A percentile compares a stretch with the other conserved stretches of the same genome.
Conservation (phyloP, 2,888 invertebrate species). For the Ectemnius cavifrons region DNA sequence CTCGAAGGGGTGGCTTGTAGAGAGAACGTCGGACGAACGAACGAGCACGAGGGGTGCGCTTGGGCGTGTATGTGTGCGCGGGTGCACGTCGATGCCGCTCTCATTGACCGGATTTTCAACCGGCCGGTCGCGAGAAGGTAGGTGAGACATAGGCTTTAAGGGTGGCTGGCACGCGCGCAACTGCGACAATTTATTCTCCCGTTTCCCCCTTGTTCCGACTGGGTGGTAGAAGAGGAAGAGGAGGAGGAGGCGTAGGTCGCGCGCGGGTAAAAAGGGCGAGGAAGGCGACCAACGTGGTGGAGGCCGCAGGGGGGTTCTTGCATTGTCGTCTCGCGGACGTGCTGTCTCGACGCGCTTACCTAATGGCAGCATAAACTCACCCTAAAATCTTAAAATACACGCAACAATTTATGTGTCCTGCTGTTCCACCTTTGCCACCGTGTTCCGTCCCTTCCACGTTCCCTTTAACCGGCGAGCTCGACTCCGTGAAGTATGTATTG, state of each 20-base stretch:
- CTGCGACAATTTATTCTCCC: slow-evolving; percentile 66
- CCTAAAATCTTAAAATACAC: slow-evolving; percentile 76
- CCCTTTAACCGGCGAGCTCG: not conserved
- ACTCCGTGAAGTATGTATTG: no score
- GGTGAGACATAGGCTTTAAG: slow-evolving; percentile 50
- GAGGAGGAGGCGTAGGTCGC: no score
- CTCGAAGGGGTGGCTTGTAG: no score
- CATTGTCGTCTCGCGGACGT: slow-evolving; percentile 55
- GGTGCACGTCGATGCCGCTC: slow-evolving; percentile 32
- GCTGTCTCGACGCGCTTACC: slow-evolving; percentile 58
- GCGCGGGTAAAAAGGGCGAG: slow-evolving; percentile 19
- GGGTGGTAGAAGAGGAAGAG: slow-evolving; percentile 18
- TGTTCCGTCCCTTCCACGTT: slow-evolving; percentile 6
- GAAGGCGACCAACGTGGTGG: slow-evolving; percentile 20
- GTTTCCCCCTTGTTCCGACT: slow-evolving; percentile 28
- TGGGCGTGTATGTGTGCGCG: slow-evolving; percentile 1
- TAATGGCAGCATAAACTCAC: slow-evolving; percentile 74
- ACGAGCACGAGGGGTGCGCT: not conserved
- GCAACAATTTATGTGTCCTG: slow-evolving; percentile 77
- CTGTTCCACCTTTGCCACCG: slow-evolving; percentile 67
- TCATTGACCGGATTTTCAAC: slow-evolving; percentile 52
- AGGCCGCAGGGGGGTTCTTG: slow-evolving; percentile 26
- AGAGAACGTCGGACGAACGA: no score
- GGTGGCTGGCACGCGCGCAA: slow-evolving; percentile 58
- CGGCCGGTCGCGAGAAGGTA: slow-evolving; percentile 23